phyloP scores from a whole-genome alignment of 2,888 invertebrate species.

The Cantharis rustica region DNA sequence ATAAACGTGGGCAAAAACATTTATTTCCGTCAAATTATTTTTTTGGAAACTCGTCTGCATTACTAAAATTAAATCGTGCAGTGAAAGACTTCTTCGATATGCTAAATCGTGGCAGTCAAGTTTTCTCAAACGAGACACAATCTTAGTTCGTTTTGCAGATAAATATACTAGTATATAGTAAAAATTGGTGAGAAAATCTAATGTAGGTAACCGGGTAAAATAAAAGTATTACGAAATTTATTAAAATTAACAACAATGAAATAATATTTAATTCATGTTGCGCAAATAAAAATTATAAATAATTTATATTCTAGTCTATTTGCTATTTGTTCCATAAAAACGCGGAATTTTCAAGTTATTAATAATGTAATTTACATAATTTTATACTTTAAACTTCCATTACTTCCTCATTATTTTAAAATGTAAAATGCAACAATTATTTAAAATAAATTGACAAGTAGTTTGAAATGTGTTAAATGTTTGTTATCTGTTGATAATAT shows the following conservation, averaged over 20 bases:
- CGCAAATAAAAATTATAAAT: not conserved
- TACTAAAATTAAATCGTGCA: not conserved
- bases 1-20: not conserved
- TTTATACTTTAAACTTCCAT: not conserved
- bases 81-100: not conserved
- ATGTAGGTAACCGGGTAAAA: not conserved
- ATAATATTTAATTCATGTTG: not conserved
- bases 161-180: too few relatives aligned
- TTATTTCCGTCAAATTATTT: not conserved
- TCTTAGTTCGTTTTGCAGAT: too few relatives aligned
- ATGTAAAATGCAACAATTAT: not conserved
- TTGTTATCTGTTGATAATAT: slow-evolving; percentile 1
- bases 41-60: not conserved
- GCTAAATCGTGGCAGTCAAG: not conserved
- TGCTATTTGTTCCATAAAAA: not conserved
- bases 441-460: not conserved
- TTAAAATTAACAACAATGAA: not conserved
- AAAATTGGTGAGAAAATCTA: not conserved
- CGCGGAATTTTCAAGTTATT: not conserved
- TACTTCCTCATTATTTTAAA: not conserved
- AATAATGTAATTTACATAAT: not conserved
- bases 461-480: not conserved
- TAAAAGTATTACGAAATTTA: not conserved
- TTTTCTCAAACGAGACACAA: too few relatives aligned
- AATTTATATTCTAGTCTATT: not conserved